Evolutionary conservation across 2,113 vertebrate species (phyloP).

Genomic region (Monopterus albus): DNA sequence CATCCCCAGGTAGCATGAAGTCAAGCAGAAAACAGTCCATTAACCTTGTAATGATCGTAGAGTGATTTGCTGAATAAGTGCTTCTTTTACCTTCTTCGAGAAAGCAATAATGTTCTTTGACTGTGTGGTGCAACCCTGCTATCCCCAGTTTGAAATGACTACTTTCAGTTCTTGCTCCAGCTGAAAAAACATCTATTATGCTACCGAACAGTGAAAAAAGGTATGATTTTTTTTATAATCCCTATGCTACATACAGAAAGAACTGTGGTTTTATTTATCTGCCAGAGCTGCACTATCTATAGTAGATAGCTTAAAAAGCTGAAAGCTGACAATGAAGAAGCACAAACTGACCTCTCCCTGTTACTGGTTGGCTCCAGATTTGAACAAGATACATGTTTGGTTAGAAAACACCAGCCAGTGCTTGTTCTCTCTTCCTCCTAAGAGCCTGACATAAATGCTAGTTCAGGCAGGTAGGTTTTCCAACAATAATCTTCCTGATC

Average conservation of each 20-base stretch:
- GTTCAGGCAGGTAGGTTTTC: conserved; percentile 10
- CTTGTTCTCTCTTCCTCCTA: conserved; percentile 9
- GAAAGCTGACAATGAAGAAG: conserved; percentile 24
- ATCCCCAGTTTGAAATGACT: conserved; percentile 10
- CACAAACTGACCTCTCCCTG: conserved; percentile 21
- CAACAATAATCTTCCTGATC: conserved; percentile 26
- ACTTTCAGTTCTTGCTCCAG: neutral
- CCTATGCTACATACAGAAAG: neutral
- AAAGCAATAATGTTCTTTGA: conserved; percentile 2
- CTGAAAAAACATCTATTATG: neutral
- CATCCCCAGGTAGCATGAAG: conserved; percentile 67
- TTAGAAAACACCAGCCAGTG: conserved; percentile 4
- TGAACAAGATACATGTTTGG: conserved; percentile 1
- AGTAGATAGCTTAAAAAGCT: conserved; percentile 12
- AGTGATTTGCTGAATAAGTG: conserved; percentile 25
- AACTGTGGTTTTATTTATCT: conserved; percentile 18
- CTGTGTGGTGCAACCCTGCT: neutral
- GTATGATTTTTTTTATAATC: neutral
- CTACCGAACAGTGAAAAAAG: neutral
- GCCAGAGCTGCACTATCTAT: conserved; percentile 10
- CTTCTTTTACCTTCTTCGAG: neutral
- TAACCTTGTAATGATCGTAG: conserved; percentile 30
- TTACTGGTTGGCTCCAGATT: conserved; percentile 10
- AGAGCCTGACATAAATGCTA: conserved; percentile 19
- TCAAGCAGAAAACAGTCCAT: conserved; percentile 60